Evolutionary conservation across 2,888 invertebrate genomes (phyloP).

Genomic region (Drosophila kanekoi): DNA sequence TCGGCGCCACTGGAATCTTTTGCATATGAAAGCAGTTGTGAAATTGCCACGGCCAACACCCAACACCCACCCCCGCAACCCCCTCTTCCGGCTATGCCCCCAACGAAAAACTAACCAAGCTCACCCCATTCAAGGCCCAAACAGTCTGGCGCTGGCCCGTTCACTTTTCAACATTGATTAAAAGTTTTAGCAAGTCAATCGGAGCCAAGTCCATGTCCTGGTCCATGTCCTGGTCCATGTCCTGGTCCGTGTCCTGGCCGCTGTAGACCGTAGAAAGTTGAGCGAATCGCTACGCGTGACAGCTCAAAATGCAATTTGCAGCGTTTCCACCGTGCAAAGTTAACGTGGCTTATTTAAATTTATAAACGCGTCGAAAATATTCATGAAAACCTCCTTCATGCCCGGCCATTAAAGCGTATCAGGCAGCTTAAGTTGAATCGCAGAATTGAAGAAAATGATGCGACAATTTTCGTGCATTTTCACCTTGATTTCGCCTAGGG

Average conservation of each 20-base stretch:
- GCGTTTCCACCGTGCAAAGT: constrained; percentile 40
- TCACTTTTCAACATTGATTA: constrained; percentile 64
- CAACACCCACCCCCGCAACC: too few relatives aligned
- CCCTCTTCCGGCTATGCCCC: not conserved
- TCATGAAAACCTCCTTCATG: constrained; percentile 37
- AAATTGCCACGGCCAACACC: constrained; percentile 51
- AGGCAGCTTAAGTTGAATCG: not conserved
- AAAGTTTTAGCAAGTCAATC: constrained; percentile 72
- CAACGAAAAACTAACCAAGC: not conserved
- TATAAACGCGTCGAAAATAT: constrained; percentile 56
- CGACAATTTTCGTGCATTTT: constrained; percentile 10
- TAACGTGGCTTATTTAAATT: constrained; percentile 55
- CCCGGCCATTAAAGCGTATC: too few relatives aligned
- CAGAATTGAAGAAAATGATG: too few relatives aligned
- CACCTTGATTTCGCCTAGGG: constrained; percentile 2
- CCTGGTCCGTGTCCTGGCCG: constrained; percentile 4
- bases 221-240: constrained; percentile 1
- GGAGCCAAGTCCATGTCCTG: constrained; percentile 21
- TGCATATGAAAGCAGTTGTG: constrained; percentile 75
- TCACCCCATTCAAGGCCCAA: constrained; percentile 6
- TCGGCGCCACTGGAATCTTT: constrained; percentile 67
- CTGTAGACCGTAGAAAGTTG: constrained; percentile 21
- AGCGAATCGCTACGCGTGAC: constrained; percentile 51
- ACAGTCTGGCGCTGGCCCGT: not conserved
- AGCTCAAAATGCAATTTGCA: constrained; percentile 75